Conservation (phyloP, 1,140 invertebrate genomes). For the Elymnias hypermnestra region DNA sequence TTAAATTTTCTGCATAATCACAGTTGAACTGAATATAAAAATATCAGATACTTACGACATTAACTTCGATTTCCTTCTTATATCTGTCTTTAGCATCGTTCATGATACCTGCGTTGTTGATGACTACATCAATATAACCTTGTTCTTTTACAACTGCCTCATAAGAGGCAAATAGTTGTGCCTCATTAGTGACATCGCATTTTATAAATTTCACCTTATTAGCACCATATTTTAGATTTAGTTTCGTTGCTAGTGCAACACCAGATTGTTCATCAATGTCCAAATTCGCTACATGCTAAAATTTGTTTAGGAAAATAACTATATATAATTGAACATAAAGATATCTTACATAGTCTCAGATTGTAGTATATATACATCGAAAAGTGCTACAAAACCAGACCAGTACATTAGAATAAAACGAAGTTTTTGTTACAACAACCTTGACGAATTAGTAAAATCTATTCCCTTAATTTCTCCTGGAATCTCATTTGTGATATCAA, state of each 20-base stretch:
- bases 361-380: too few relatives aligned
- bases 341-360: too few relatives aligned
- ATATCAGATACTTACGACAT: conserved; percentile 37
- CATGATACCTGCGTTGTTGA: conserved; percentile 79
- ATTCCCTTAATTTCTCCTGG: too few relatives aligned
- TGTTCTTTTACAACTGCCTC: conserved; percentile 69
- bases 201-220: conserved; percentile 46
- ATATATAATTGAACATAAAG: too few relatives aligned
- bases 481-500: too few relatives aligned
- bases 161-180: conserved; percentile 78
- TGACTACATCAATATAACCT: conserved; percentile 78
- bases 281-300: conserved; percentile 22
- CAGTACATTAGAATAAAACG: too few relatives aligned
- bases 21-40: too few relatives aligned
- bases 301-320: too few relatives aligned
- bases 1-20: too few relatives aligned
- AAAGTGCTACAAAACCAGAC: too few relatives aligned
- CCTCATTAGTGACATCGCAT: conserved; percentile 80
- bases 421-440: too few relatives aligned
- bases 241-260: conserved; percentile 16
- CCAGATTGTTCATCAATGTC: conserved; percentile 9
- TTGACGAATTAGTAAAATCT: too few relatives aligned
- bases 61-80: conserved; percentile 38
- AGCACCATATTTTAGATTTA: conserved; percentile 28
- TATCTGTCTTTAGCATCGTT: conserved; percentile 32